Percentiles rank a stretch among this genome's conserved stretches.
Conservation (phyloP, 2,797 vertebrate genomes). For the Pseudocheirus occidentalis region DNA sequence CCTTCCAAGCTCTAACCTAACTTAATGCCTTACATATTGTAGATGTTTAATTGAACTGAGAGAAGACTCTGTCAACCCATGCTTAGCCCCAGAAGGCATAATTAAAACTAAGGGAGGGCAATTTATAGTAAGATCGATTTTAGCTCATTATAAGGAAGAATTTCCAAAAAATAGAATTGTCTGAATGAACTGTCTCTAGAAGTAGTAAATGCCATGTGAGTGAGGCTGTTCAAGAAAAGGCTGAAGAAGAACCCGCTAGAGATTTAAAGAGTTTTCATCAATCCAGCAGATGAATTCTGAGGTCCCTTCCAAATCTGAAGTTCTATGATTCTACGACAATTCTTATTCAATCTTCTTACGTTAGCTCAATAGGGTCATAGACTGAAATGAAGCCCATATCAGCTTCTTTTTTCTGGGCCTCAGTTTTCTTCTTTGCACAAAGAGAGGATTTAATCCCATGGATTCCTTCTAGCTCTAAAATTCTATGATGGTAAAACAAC, state of each 20-base stretch:
- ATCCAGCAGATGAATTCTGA: neutral
- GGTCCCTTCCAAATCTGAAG: neutral
- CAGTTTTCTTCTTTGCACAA: neutral
- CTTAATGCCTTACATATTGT: neutral
- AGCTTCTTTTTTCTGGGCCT: neutral
- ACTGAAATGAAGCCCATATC: neutral
- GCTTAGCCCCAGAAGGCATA: neutral
- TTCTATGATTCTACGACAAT: neutral
- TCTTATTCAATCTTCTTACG: neutral
- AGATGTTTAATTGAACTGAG: neutral
- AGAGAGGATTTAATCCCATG: neutral
- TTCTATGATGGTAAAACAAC: neutral
- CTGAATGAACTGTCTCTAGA: neutral
- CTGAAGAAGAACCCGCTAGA: neutral
- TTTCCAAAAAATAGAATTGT: neutral
- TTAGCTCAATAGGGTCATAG: neutral
- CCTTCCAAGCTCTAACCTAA: neutral
- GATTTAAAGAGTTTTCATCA: neutral
- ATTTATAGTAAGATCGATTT: neutral
- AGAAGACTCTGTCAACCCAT: neutral
- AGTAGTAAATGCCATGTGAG: neutral
- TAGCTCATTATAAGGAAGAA: neutral
- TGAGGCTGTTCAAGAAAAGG: neutral
- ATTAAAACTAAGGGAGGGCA: neutral
- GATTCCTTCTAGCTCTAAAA: neutral